Evolutionary conservation across 2,888 invertebrate species (phyloP), one percentile per base, ranked within the genome.

Genomic region (Atethmia centrago): DNA sequence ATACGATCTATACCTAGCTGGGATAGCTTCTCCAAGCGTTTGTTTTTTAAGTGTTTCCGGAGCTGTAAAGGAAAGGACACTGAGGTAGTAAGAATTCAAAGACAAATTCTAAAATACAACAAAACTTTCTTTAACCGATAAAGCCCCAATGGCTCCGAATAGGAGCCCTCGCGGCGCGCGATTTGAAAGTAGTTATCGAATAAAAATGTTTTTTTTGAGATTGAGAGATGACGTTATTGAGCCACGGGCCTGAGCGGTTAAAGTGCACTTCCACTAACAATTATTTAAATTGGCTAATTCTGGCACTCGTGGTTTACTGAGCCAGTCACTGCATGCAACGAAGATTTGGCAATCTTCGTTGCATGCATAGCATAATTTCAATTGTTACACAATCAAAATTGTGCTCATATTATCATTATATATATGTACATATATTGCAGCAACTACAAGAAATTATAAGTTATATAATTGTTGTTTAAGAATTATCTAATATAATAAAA

Each of bases 21-120:
- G 4, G 95, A 95, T 0, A 99, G 95, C 64, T 96, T 97, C 94
- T 99, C 99, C 3, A 99, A 95, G 7, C 99, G 97, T 92, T 99
- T 99, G 93, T 99, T 99, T 91, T 98, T 98, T 58, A 99, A 96
- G 94, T 99, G 99, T 95, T 99, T 99, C 68, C 99, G 97, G 92
- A 99, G 96, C 98, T 98, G 92, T 28, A 96, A 95, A 28, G 3
- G 2, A 49, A 74, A 51, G 0, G 21, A 62, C 42, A 19, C 1
- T 14, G n/a, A 21, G 36, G 2, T 3, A 10, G n/a, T 51, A 10
- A 31, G 19, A 28, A 19, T 28, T 59, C 2, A 40, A 25, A 9
- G 3, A 19, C 7, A 0, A 45, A 19, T 63, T 21, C 21, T 21
- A 28, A 62, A n/a, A 5, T 40, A 1, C 16, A 25, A 25, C 4